Evolutionary conservation across 2,888 invertebrate genomes (phyloP).

Genomic region (Cacoxenus indagator): DNA sequence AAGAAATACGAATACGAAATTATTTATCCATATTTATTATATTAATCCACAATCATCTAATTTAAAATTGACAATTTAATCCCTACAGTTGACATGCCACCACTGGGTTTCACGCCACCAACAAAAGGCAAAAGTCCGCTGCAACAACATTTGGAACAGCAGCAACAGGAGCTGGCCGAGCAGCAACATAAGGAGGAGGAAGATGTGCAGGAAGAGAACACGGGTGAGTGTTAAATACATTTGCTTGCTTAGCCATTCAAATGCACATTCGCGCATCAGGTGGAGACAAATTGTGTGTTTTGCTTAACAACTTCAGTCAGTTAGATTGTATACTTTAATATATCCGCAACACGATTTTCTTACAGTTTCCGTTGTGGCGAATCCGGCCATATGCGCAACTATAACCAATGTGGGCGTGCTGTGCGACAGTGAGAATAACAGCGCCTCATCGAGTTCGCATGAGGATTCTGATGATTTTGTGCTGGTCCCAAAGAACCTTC

Average conservation of each 20-base stretch:
- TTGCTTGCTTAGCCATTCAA: neutral
- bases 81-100: constrained; percentile 65
- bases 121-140: constrained; percentile 71
- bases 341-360: neutral
- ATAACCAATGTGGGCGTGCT: constrained; percentile 74
- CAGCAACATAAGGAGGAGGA: constrained; percentile 52
- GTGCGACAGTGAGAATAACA: constrained; percentile 71
- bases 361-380: constrained; percentile 72
- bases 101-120: constrained; percentile 66
- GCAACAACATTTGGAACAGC: constrained; percentile 70
- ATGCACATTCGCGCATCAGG: no score
- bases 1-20: constrained; percentile 27
- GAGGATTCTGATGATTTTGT: constrained; percentile 85
- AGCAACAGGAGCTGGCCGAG: constrained; percentile 50
- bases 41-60: neutral
- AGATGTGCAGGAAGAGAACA: constrained; percentile 57
- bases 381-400: constrained; percentile 73
- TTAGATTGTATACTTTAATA: no score
- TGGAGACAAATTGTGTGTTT: no score
- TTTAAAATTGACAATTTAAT: constrained; percentile 16
- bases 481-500: constrained; percentile 80
- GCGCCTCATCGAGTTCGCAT: constrained; percentile 76
- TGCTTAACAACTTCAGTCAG: no score
- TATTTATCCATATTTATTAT: constrained; percentile 5
- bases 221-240: constrained; percentile 41